phyloP scores from a whole-genome alignment of 2,888 invertebrate genomes.

The Anthrax anthrax region DNA sequence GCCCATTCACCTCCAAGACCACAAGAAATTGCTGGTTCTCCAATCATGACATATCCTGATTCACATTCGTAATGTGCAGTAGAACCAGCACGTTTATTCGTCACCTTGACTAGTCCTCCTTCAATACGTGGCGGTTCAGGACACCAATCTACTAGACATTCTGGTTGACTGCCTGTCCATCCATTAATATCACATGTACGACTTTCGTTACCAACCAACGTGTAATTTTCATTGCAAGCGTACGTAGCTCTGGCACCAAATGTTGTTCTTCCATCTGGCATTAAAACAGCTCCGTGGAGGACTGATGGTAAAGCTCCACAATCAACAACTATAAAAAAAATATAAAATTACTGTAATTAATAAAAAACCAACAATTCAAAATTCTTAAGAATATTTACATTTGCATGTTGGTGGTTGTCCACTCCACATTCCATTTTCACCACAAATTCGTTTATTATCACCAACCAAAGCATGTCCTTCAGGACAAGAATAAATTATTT shows the following conservation, averaged over 20 bases:
- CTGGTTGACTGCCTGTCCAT: slow-evolving; percentile 67
- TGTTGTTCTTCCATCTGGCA: slow-evolving; percentile 59
- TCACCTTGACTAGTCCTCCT: slow-evolving; percentile 56
- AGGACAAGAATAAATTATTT: slow-evolving; percentile 64
- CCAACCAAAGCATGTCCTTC: slow-evolving; percentile 70
- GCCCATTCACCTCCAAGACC: slow-evolving; percentile 78
- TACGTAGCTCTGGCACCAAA: slow-evolving; percentile 64
- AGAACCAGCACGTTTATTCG: slow-evolving; percentile 65
- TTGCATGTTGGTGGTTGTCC: slow-evolving; percentile 68
- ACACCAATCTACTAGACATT: slow-evolving; percentile 78
- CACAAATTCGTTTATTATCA: slow-evolving; percentile 50
- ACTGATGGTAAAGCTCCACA: slow-evolving; percentile 56
- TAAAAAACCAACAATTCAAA: not conserved
- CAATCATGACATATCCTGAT: slow-evolving; percentile 70
- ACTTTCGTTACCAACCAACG: slow-evolving; percentile 58
- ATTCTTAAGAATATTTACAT: slow-evolving; percentile 44
- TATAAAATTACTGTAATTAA: not conserved
- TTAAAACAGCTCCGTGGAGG: slow-evolving; percentile 54
- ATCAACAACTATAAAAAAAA: slow-evolving; percentile 53
- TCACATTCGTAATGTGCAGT: slow-evolving; percentile 69
- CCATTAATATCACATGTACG: slow-evolving; percentile 61
- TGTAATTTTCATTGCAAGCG: slow-evolving; percentile 71
- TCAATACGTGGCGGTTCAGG: slow-evolving; percentile 64
- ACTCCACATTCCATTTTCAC: slow-evolving; percentile 67
- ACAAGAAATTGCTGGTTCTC: slow-evolving; percentile 66